Percentiles rank a stretch among this genome's conserved stretches.
phyloP scores from a whole-genome alignment of 2,888 invertebrate species.

The Hesperia comma region DNA sequence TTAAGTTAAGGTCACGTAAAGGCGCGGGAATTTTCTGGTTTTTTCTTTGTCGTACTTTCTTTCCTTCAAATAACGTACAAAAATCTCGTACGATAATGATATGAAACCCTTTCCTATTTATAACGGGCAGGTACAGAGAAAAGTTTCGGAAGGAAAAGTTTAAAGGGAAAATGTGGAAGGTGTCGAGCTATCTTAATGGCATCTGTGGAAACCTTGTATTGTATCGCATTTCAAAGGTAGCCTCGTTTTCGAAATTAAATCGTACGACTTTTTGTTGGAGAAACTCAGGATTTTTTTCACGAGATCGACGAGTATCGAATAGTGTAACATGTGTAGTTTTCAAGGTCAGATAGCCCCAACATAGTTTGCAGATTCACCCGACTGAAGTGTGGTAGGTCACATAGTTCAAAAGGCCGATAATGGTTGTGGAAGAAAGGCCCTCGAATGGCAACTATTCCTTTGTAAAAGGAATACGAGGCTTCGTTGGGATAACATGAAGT shows the following conservation, averaged over 20 bases:
- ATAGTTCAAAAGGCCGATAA: neutral
- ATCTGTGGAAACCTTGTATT: conserved; percentile 25
- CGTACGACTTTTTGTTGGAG: conserved; percentile 37
- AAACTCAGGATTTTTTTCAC: neutral
- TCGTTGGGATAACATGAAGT: neutral
- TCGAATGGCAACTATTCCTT: conserved; percentile 7
- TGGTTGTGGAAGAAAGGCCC: neutral
- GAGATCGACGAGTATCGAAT: neutral
- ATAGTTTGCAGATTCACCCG: too few relatives aligned
- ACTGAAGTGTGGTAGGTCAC: too few relatives aligned
- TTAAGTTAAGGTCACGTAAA: neutral
- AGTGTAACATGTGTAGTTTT: neutral
- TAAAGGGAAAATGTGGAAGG: conserved; percentile 28
- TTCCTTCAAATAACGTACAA: conserved; percentile 5
- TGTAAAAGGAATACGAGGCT: neutral
- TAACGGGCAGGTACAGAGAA: conserved; percentile 1
- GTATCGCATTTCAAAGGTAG: conserved; percentile 27
- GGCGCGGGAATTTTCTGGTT: neutral
- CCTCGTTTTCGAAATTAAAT: conserved; percentile 20
- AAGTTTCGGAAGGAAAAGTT: conserved; percentile 25
- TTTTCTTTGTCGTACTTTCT: neutral
- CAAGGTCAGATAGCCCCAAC: neutral
- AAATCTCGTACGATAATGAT: conserved; percentile 11
- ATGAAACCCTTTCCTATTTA: conserved; percentile 25
- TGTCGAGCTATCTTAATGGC: conserved; percentile 29